Evolutionary conservation across 2,113 vertebrate genomes (phyloP).

Genomic region (Echinops telfairi): DNA sequence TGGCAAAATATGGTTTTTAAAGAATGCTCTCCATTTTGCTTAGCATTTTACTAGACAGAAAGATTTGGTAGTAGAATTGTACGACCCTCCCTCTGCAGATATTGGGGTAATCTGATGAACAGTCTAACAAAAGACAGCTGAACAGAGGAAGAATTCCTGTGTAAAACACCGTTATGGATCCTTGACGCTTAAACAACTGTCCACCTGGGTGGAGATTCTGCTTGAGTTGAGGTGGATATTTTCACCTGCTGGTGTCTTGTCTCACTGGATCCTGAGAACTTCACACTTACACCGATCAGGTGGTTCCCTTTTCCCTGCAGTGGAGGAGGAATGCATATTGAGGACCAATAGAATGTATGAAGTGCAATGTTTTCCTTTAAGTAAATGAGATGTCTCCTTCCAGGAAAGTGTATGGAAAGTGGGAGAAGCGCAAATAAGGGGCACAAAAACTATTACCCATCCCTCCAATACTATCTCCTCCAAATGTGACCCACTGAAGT

Average conservation of each 20-base stretch:
- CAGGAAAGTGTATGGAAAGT: neutral
- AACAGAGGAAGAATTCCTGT: neutral
- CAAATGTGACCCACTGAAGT: neutral
- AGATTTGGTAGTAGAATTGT: neutral
- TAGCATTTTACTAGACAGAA: rapidly evolving
- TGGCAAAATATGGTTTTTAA: neutral
- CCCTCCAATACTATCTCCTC: neutral
- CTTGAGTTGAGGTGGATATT: neutral
- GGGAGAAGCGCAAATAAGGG: neutral
- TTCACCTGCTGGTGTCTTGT: neutral
- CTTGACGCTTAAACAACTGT: neutral
- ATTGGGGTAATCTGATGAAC: neutral
- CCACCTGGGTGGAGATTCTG: neutral
- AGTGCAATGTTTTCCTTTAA: neutral
- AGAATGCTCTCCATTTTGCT: neutral
- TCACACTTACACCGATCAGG: neutral
- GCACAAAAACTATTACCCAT: too few species aligned
- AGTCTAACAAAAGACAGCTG: neutral
- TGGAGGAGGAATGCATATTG: neutral
- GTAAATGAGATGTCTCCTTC: neutral
- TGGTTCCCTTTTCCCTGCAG: neutral
- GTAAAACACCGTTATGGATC: neutral
- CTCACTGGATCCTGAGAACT: neutral
- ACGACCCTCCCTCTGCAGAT: neutral
- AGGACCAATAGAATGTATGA: neutral